Evolutionary conservation across 2,797 vertebrate genomes (phyloP), one percentile per base, ranked within the genome.

Genomic region (Pterois miles): DNA sequence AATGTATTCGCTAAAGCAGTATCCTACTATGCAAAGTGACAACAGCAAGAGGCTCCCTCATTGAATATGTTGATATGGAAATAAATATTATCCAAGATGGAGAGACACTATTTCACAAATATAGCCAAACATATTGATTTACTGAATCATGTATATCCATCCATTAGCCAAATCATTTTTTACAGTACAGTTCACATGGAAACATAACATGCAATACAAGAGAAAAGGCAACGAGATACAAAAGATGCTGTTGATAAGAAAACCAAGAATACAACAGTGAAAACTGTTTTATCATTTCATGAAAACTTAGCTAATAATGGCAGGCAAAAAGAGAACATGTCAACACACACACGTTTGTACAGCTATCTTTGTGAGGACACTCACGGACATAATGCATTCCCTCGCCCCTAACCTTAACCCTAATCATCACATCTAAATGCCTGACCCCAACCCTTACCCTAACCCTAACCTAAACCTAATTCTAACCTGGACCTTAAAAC

Each of bases 81-180:
- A 50, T 20, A 20, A 22, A 7, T 36, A 20, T 8, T 38, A 20
- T 29, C 46, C 10, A 13, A 64, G 9, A 52, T 8, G 34, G 3
- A 8, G 81, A 62, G 13, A 78, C 20, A 74, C 60, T 36, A 22
- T 52, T 31, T 29, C 36, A 71, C 23, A 59, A 43, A 63, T 65
- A 68, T 74, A 86, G 31, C 29, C 66, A 85, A 93, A 89, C 46
- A 78, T 62, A 76, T 3, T 58, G 54, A 84, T 92, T 93, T 91
- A 92, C 91, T 92, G 38, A 76, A 82, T 88, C 57, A 85, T 58
- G 86, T 78, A 86, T 36, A 86, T 60, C 38, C 48, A 89, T 78
- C 76, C 73, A 88, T 84, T 71, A 68, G 52, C 23, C 36, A 76
- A 52, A 52, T 75, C 38, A 43, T 23, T 74, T 81, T 70, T 85